Conservation (phyloP, 2,113 vertebrate species). For the Taxidea taxus region DNA sequence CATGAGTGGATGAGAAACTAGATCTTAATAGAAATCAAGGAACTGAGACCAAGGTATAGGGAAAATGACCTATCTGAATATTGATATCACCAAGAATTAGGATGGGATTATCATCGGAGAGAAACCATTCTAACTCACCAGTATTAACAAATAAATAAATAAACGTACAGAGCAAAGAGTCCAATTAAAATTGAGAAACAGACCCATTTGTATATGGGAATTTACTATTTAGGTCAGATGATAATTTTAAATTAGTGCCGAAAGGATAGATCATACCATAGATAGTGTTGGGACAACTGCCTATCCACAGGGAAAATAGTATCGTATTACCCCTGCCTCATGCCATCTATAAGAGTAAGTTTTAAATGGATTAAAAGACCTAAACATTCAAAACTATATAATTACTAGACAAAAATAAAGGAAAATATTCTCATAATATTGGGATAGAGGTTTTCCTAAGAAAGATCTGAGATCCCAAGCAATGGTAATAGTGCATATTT, state of each 20-base stretch:
- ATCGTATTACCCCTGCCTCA: neutral
- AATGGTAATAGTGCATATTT: neutral
- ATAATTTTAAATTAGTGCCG: neutral
- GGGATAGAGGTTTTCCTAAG: neutral
- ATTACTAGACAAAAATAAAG: constrained; percentile 8
- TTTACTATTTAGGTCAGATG: neutral
- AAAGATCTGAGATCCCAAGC: neutral
- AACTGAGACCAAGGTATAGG: neutral
- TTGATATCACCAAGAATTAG: constrained; percentile 32
- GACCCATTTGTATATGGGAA: neutral
- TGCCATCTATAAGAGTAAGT: neutral
- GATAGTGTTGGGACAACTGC: neutral
- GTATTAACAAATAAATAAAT: neutral
- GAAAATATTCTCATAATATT: neutral
- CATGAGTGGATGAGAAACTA: neutral
- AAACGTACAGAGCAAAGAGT: neutral
- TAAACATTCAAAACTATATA: neutral
- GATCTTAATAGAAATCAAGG: neutral
- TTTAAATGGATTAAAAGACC: constrained; percentile 21
- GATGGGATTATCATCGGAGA: neutral
- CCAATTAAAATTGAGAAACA: neutral
- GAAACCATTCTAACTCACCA: neutral
- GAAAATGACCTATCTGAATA: constrained; percentile 10
- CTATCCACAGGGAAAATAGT: neutral
- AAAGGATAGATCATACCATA: neutral